Evolutionary conservation across 2,113 vertebrate genomes (phyloP), one percentile per base, ranked within the genome.

Genomic region (Turdus rufiventris): DNA sequence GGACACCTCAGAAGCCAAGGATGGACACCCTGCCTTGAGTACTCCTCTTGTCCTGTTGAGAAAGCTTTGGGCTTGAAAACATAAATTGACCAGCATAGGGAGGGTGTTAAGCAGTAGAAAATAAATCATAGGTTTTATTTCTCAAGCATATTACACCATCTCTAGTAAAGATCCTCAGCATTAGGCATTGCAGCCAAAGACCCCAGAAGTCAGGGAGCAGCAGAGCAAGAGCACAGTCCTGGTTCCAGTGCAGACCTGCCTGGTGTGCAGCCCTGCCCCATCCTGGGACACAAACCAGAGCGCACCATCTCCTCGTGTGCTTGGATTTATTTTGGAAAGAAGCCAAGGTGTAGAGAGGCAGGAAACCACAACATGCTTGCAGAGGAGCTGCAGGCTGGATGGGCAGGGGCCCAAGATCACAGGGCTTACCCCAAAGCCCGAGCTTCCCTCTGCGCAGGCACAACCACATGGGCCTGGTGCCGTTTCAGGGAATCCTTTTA

Each of bases 401-500:
- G 43, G 87, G 76, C 84, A 81, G 84, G 31, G 57, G 51, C 53
- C 80, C 89, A 89, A 51, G 47, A 77, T 42, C 4, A 0, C 60
- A 33, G 91, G 76, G 72, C 68, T 95, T 74, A 86, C 60, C 72
- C 65, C 18, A 73, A 76, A 92, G 63, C 86, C 51, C 12, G 60
- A 1, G 2, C 87, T 87, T 92, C 80, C 26, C 80, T 62, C 51
- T 12, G 51, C 3, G 1, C 60, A 54, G 63, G 57, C 84, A 86
- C 60, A 33, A 28, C 84, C 73, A 74, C 93, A 23, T 7, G 79
- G 82, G 40, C 43, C 72, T 48, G 29, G 33, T 94, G 88, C 60
- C 93, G 40, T 83, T 94, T 80, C 79, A 88, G 86, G 85, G 92
- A 96, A 94, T 96, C 85, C 79, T 93, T 94, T 93, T 93, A 88